A percentile compares a stretch with the other conserved stretches of the same genome.
Conservation (phyloP, 2,113 vertebrate species). For the Macaca fascicularis region T2T-MFA8v1.1 NC_088385.1:120211001-120211500, state of each 20-base stretch:
- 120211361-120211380: too few relatives aligned
- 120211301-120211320: too few relatives aligned
- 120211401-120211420: too few relatives aligned
- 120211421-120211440: too few relatives aligned
- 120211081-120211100: fast-evolving
- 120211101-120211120: background rate
- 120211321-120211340: too few relatives aligned
- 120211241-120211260: background rate
- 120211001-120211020: background rate
- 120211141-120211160: fast-evolving
- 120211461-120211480: too few relatives aligned
- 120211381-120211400: too few relatives aligned
- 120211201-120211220: fast-evolving
- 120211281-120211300: background rate
- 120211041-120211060: background rate
- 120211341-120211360: too few relatives aligned
- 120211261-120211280: fast-evolving
- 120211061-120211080: background rate
- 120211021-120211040: background rate
- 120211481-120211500: too few relatives aligned
- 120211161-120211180: background rate
- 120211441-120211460: too few relatives aligned
- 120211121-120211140: fast-evolving
- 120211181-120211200: background rate
- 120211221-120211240: fast-evolving